Conservation (phyloP, 2,888 invertebrate genomes). For the Acanthosepion esculentum region DNA sequence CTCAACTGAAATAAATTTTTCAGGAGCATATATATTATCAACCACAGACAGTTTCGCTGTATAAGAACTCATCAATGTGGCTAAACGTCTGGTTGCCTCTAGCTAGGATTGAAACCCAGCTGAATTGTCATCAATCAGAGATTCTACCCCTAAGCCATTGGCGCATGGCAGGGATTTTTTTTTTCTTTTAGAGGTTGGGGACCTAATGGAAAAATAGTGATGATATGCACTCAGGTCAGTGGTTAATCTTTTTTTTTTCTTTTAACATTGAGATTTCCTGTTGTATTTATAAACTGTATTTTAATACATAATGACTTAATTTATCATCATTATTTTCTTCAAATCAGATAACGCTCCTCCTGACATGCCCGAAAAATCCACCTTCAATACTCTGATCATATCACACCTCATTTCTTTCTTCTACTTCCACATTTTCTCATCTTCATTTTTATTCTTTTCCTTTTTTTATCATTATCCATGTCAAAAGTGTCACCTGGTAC, state of each 20-base stretch:
- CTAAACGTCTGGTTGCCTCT: too few species aligned
- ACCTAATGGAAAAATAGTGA: not conserved
- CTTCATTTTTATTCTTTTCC: not conserved
- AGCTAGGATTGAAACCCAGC: too few species aligned
- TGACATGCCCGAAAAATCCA: not conserved
- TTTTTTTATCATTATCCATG: not conserved
- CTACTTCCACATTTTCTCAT: not conserved
- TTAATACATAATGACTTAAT: not conserved
- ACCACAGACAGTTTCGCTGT: too few species aligned
- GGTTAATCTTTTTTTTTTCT: not conserved
- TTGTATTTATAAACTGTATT: not conserved
- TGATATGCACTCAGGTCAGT: not conserved
- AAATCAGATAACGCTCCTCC: not conserved
- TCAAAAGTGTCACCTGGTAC: not conserved
- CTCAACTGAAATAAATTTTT: too few species aligned
- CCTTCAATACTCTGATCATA: not conserved
- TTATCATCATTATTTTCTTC: not conserved
- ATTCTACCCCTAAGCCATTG: too few species aligned
- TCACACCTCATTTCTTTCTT: not conserved
- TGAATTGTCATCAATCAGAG: too few species aligned
- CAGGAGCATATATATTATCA: too few species aligned
- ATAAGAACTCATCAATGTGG: too few species aligned
- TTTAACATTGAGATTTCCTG: not conserved
- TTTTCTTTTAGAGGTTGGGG: not conserved
- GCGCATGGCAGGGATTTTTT: not conserved